Conservation (phyloP, 2,797 vertebrate genomes). For the Scomberomorus guttatus region DNA sequence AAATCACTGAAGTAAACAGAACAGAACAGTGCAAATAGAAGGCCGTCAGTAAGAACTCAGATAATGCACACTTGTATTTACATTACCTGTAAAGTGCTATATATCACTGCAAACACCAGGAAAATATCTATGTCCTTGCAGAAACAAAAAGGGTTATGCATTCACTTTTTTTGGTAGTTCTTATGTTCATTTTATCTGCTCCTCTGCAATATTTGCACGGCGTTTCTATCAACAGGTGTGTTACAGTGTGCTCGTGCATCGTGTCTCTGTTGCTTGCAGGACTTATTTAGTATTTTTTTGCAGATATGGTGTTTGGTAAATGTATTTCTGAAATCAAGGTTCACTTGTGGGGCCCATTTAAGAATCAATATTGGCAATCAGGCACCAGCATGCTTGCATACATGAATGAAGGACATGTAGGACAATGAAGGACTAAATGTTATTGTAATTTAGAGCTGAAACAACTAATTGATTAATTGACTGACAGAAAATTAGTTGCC, state of each 20-base stretch:
- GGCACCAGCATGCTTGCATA: background rate
- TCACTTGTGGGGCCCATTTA: background rate
- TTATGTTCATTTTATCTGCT: no score
- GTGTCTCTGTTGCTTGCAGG: background rate
- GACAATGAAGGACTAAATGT: background rate
- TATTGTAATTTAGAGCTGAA: background rate
- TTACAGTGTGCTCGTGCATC: background rate
- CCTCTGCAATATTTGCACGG: background rate
- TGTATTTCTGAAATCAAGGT: background rate
- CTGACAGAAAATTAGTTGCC: no score
- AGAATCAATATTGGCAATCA: background rate
- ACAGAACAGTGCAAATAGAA: conserved; percentile 6
- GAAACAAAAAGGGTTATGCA: background rate
- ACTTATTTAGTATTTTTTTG: background rate
- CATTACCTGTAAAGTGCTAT: background rate
- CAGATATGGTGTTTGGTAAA: background rate
- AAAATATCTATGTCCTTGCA: background rate
- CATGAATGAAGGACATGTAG: background rate
- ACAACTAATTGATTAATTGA: background rate
- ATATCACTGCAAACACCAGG: background rate
- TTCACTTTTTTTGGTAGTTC: no score
- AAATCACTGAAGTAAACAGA: conserved; percentile 19
- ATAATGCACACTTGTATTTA: background rate
- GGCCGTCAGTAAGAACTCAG: conserved; percentile 5
- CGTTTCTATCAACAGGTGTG: background rate